Evolutionary conservation across 2,113 vertebrate species (phyloP).

Genomic region (Aix galericulata): DNA sequence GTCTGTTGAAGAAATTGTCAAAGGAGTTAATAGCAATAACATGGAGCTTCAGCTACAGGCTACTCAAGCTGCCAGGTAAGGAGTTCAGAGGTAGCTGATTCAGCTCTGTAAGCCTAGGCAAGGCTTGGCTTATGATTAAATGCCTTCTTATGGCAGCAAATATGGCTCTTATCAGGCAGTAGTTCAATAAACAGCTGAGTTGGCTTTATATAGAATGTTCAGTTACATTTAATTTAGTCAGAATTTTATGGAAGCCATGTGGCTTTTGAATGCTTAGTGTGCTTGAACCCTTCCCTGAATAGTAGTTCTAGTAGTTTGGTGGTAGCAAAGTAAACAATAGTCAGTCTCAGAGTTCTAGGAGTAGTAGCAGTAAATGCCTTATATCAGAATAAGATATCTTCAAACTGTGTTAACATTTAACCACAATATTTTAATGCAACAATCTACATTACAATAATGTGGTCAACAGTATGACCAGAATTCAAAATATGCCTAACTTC

Average conservation of each 20-base stretch:
- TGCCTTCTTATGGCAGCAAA: neutral
- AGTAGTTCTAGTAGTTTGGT: neutral
- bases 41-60: slow-evolving; percentile 86
- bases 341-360: neutral
- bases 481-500: neutral
- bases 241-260: neutral
- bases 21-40: slow-evolving; percentile 81
- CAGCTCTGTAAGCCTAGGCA: neutral
- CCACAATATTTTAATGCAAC: neutral
- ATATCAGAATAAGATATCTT: neutral
- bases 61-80: slow-evolving; percentile 90
- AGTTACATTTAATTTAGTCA: neutral
- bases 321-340: neutral
- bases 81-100: neutral
- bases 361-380: neutral
- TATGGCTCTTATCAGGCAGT: neutral
- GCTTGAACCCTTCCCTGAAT: neutral
- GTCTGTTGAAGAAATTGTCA: slow-evolving; percentile 89
- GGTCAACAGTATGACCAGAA: neutral
- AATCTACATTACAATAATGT: neutral
- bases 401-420: neutral
- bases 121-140: neutral
- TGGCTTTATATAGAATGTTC: neutral
- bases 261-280: neutral
- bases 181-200: neutral